Base-by-base conservation (phyloP, 2,797 vertebrate species). In the Phaenicophaeus curvirostris region DNA sequence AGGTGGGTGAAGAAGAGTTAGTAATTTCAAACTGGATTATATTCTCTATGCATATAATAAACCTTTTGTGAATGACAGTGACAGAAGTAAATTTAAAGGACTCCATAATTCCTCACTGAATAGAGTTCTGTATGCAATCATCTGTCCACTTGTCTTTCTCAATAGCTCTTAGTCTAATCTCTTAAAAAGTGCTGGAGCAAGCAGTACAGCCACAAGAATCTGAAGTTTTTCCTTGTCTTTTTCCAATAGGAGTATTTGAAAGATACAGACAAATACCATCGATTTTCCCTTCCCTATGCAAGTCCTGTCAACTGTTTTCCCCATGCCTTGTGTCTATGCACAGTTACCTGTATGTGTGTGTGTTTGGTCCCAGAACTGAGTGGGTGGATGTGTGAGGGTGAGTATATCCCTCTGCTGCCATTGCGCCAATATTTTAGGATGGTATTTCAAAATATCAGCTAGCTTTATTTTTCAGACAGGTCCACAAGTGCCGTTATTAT, bases 21-120 rank as follows among this genome's bases (percentile, higher is more conserved):
- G 33, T 71, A 13, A 83, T 85, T 90, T 95, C 46, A 72, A 63
- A 78, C 42, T 46, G 58, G 39, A 44, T 90, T 86, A n/a, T 86
- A 50, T 63, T 91, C 66, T 77, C 25, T 48, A 21, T 12, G 17
- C 2, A 1, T 37, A 20, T 50, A 46, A 65, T 65, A 83, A 77
- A 68, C 9, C 20, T 68, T 65, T 48, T 9, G 3, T 76, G 77
- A 82, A 57, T 68, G 58, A 87, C 13, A 31, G 9, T 35, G 31
- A 76, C 72, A 72, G 14, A 55, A 78, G 13, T 24, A 10, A 84
- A 37, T 66, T 46, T 80, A 20, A 83, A 80, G 23, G 19, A 33
- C 14, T 68, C 19, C 3, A 0, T 74, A 42, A 84, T 27, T 90
- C 81, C 55, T 78, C 15, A 81, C 28, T 4, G 11, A 68, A 78